Evolutionary conservation across 1,140 invertebrate species (phyloP).

Genomic region (Delia radicum): DNA sequence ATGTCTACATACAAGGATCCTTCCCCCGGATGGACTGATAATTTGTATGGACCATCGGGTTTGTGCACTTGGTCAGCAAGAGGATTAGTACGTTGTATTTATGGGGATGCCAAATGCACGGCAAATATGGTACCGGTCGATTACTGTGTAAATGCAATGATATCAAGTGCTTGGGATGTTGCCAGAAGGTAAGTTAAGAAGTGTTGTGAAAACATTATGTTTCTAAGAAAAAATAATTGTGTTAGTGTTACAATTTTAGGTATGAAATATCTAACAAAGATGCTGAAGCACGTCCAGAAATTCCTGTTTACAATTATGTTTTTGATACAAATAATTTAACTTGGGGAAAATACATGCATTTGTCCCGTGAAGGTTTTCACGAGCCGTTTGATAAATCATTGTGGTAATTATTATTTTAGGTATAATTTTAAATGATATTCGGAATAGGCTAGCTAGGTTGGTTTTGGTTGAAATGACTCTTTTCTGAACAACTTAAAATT

Average conservation of each 20-base stretch:
- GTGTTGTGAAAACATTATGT: not conserved
- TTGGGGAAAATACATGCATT: conserved; percentile 58
- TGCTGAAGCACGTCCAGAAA: conserved; percentile 41
- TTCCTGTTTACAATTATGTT: conserved; percentile 60
- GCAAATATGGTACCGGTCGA: conserved; percentile 80
- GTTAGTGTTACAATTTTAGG: conserved; percentile 27
- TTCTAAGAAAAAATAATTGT: not conserved
- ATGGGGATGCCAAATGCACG: conserved; percentile 60
- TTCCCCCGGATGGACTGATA: conserved; percentile 75
- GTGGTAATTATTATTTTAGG: conserved; percentile 35
- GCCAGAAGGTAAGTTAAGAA: conserved; percentile 46
- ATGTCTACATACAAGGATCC: conserved; percentile 73
- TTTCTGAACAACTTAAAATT: too few relatives aligned
- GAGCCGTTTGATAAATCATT: conserved; percentile 54
- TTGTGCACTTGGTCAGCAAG: conserved; percentile 60
- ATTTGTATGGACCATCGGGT: conserved; percentile 74
- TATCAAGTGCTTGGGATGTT: conserved; percentile 72
- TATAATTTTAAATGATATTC: too few relatives aligned
- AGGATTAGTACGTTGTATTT: conserved; percentile 69
- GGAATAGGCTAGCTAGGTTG: too few relatives aligned
- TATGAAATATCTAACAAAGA: conserved; percentile 35
- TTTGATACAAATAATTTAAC: conserved; percentile 55
- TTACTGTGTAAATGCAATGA: conserved; percentile 73
- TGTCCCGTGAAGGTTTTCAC: conserved; percentile 52
- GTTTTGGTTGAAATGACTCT: too few relatives aligned